Evolutionary conservation across 2,797 vertebrate species (phyloP), one percentile per base, ranked within the genome.

Genomic region (Chelmon rostratus): DNA sequence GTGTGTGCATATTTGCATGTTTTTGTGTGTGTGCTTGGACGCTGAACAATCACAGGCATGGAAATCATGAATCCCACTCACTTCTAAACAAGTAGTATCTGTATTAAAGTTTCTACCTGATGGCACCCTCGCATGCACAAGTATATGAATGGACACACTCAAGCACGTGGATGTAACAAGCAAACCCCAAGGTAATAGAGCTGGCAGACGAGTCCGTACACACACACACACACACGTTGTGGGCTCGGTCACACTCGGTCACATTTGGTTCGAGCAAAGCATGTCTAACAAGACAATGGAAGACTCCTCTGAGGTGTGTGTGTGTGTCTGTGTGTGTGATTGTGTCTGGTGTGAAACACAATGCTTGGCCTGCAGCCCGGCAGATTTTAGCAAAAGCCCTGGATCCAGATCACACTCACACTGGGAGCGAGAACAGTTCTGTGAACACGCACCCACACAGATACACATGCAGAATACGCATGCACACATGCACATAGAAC

Each of bases 361-460:
- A 81, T 86, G 72, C 79, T 88, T 92, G 91, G 88, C 91, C 69
- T 13, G 47, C 37, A 72, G 85, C 88, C 87, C 21, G 47, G 86
- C 73, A 70, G 72, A 85, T 86, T 90, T 82, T 74, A 84, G 76
- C 81, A 73, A 73, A 84, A 86, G 69, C 77, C 86, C 76, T 86
- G 85, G 82, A 89, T 88, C 73, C 33, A 67, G 66, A 75, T 82
- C 74, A 57, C 82, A 70, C 78, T 88, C 89, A 40, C n/a, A 74
- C 74, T 78, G 85, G 52, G 86, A 83, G 75, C 19, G 67, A 84
- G 81, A 89, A 76, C 68, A 84, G 64, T 80, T 56, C 59, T 78
- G 76, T 74, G 75, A 84, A 87, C 63, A 73, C 78, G 85, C 84
- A 81, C 88, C 65, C 81, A 82, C 87, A 72, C 81, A 76, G 21